A percentile compares a stretch with the other conserved stretches of the same genome.
phyloP scores from a whole-genome alignment of 1,140 invertebrate genomes.

The Conopomorpha cramerella region DNA sequence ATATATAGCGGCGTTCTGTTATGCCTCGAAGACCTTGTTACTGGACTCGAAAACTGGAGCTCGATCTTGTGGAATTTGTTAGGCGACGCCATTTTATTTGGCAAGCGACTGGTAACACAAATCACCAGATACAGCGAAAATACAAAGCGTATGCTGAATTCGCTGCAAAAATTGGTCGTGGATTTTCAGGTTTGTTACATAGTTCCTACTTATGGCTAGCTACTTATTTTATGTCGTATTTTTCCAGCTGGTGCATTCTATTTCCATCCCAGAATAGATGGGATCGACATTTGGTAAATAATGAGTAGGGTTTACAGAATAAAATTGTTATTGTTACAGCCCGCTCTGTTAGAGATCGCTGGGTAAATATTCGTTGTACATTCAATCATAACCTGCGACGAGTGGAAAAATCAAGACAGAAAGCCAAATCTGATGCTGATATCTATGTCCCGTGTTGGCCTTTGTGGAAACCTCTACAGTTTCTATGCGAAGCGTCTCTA shows the following conservation, averaged over 20 bases:
- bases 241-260: not conserved
- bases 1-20: no score
- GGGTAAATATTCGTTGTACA: conserved; percentile 50
- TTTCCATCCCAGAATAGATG: not conserved
- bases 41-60: conserved; percentile 42
- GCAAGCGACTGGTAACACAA: conserved; percentile 40
- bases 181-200: conserved; percentile 30
- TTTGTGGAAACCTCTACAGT: conserved; percentile 45
- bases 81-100: conserved; percentile 36
- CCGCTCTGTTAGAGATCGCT: conserved; percentile 37
- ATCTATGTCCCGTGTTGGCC: conserved; percentile 48
- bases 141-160: conserved; percentile 49
- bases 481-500: conserved; percentile 29
- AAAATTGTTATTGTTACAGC: conserved; percentile 19
- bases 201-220: conserved; percentile 1
- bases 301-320: not conserved
- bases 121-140: conserved; percentile 46
- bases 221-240: not conserved
- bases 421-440: conserved; percentile 19
- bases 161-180: conserved; percentile 29
- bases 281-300: not conserved
- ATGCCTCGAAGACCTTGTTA: conserved; percentile 39
- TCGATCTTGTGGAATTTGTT: conserved; percentile 38
- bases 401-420: conserved; percentile 31
- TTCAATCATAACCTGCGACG: conserved; percentile 41